Conservation (phyloP, 1,140 invertebrate species). For the Zaprionus ghesquierei region DNA sequence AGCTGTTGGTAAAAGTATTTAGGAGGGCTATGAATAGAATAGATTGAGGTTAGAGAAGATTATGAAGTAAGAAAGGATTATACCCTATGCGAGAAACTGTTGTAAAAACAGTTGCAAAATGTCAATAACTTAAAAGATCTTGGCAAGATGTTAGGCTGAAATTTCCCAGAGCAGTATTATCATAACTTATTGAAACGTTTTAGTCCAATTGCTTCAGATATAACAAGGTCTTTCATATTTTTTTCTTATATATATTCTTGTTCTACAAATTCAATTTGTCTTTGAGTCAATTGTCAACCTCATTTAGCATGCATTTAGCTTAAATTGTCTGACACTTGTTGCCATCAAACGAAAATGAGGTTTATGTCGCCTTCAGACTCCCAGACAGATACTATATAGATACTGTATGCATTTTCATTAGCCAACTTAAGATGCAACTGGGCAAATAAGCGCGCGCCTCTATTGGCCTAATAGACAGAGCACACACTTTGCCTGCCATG, state of each 20-base stretch:
- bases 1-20: neutral
- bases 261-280: neutral
- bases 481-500: slow-evolving; percentile 33
- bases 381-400: slow-evolving; percentile 6
- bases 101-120: too few species aligned
- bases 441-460: slow-evolving; percentile 6
- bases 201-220: neutral
- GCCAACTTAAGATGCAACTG: slow-evolving; percentile 25
- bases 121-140: too few species aligned
- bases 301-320: slow-evolving; percentile 23
- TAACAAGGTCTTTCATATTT: neutral
- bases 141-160: too few species aligned
- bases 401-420: slow-evolving; percentile 36
- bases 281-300: slow-evolving; percentile 1
- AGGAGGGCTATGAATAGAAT: neutral
- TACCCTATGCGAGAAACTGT: too few species aligned
- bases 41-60: neutral
- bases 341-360: slow-evolving; percentile 37
- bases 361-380: slow-evolving; percentile 30
- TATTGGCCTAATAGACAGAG: slow-evolving; percentile 51
- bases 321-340: slow-evolving; percentile 30
- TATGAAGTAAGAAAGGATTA: too few species aligned
- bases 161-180: too few species aligned
- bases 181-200: too few species aligned
- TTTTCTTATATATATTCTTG: neutral